phyloP scores from a whole-genome alignment of 2,113 vertebrate species.

The Papio anubis region DNA sequence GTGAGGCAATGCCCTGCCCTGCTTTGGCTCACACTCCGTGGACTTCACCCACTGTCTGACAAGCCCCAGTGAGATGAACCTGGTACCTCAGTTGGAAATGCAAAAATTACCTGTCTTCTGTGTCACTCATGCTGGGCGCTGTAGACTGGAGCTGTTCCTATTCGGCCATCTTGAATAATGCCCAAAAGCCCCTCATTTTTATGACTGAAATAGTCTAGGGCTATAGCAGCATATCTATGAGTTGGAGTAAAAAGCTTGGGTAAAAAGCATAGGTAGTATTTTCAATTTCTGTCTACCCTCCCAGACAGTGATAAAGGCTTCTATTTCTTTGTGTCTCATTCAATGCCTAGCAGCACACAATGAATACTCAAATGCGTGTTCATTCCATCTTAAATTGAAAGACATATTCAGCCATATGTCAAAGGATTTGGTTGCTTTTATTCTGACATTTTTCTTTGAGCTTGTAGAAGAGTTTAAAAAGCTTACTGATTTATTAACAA shows the following conservation, averaged over 20 bases:
- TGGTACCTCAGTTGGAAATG: no score
- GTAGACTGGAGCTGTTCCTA: no score
- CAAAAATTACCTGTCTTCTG: no score
- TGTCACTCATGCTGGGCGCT: no score
- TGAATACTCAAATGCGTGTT: neutral
- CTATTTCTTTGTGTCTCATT: neutral
- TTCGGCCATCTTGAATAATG: no score
- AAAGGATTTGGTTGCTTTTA: neutral
- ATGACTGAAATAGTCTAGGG: neutral
- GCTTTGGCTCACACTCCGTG: accelerated
- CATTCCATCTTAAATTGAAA: neutral
- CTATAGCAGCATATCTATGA: neutral
- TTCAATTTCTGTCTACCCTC: neutral
- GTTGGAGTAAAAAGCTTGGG: neutral
- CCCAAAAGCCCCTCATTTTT: neutral
- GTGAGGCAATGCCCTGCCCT: no score
- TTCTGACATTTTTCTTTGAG: neutral
- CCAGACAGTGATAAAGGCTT: neutral
- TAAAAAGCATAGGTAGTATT: neutral
- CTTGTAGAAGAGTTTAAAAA: neutral
- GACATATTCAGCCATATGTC: neutral
- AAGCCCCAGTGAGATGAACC: no score
- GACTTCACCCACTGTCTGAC: no score
- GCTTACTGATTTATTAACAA: neutral
- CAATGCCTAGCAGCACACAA: neutral